Conservation (phyloP, 2,113 vertebrate genomes). For the Syngnathus scovelli region DNA sequence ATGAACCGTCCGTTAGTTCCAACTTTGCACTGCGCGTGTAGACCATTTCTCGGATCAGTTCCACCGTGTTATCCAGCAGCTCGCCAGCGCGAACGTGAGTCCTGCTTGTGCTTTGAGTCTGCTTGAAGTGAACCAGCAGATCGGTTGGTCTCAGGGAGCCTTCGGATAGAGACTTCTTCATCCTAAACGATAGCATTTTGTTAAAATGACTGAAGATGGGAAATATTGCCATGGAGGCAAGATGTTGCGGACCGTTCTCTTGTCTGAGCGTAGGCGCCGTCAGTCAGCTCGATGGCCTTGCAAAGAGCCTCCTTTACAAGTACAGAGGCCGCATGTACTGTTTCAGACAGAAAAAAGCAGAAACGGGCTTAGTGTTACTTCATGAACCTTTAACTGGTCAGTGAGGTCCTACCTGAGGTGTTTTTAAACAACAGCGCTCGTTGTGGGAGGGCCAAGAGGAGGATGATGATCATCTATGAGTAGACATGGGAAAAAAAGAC, state of each 20-base stretch:
- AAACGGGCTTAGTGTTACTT: no score
- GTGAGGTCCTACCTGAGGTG: constrained; percentile 55
- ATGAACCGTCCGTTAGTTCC: background rate
- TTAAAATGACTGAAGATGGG: no score
- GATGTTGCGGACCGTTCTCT: constrained; percentile 60
- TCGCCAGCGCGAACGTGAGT: constrained; percentile 69
- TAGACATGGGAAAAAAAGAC: background rate
- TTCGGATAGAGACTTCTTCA: constrained; percentile 64
- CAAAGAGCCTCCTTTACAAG: constrained; percentile 67
- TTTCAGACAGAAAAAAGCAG: constrained; percentile 21
- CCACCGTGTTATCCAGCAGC: constrained; percentile 74
- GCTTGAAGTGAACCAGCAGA: constrained; percentile 75
- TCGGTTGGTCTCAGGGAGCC: constrained; percentile 70
- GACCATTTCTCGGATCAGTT: constrained; percentile 77
- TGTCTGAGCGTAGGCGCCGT: constrained; percentile 67
- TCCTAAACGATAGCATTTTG: constrained; percentile 39
- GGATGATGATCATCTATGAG: constrained; percentile 47
- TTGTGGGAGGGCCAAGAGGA: constrained; percentile 45
- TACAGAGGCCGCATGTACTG: constrained; percentile 49
- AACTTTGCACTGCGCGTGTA: constrained; percentile 67
- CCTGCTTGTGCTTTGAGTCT: constrained; percentile 62
- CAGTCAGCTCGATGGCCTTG: constrained; percentile 61
- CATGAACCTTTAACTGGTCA: background rate
- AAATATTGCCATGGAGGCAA: background rate
- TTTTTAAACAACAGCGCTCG: constrained; percentile 37